A percentile compares a stretch with the other conserved stretches of the same genome.
These are phyloP conservation scores for Diprion similis DNA, from an alignment of 1,140 invertebrate genomes.

Conservation along the genomic window DNA sequence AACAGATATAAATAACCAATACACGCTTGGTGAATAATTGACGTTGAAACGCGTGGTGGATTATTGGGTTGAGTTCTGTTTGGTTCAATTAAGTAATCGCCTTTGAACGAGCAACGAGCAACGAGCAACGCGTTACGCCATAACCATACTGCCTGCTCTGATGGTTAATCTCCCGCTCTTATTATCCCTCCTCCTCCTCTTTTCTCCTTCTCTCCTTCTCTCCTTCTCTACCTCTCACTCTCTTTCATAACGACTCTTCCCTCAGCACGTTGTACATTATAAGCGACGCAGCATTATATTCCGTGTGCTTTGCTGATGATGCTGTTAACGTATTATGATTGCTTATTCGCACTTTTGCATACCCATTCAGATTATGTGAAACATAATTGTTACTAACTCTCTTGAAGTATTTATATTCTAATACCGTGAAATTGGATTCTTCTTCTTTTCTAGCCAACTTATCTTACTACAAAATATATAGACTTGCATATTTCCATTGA, in stretches of 20 bases:
- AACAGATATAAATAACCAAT: too few species aligned
- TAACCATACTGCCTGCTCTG: background rate
- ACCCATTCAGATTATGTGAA: too few species aligned
- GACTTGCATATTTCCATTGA: too few species aligned
- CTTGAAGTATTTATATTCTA: too few species aligned
- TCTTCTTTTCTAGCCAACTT: too few species aligned
- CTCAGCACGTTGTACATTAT: background rate
- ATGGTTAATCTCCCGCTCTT: background rate
- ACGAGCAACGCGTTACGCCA: background rate
- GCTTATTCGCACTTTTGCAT: background rate
- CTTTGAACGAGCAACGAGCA: constrained; percentile 3
- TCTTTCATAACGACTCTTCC: too few species aligned
- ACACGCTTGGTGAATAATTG: background rate
- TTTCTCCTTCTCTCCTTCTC: background rate
- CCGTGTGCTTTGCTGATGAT: constrained; percentile 7
- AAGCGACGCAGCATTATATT: background rate
- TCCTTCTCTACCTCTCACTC: background rate
- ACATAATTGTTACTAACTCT: too few species aligned
- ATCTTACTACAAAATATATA: too few species aligned
- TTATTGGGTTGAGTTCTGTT: constrained; percentile 2
- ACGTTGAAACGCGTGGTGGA: constrained; percentile 6
- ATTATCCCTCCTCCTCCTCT: background rate
- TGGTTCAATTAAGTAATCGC: constrained; percentile 7
- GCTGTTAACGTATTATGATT: constrained; percentile 1
- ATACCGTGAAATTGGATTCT: too few species aligned